phyloP scores from a whole-genome alignment of 2,113 vertebrate species.

The Aythya baeri region DNA sequence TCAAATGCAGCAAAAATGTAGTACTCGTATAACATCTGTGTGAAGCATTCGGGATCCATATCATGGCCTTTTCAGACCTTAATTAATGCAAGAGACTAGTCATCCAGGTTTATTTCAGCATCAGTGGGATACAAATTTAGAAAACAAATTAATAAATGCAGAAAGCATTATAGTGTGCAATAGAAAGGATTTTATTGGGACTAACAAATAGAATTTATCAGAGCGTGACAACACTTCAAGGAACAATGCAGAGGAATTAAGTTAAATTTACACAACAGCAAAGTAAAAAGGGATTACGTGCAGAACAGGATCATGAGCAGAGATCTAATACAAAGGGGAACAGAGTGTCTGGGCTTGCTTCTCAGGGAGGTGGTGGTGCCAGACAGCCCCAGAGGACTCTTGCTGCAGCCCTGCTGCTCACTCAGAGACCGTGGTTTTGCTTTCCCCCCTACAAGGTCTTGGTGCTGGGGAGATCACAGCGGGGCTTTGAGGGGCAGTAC shows the following conservation, averaged over 20 bases:
- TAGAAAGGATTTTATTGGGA: not conserved
- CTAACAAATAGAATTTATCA: not conserved
- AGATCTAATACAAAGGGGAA: too few relatives aligned
- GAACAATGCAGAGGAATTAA: not conserved
- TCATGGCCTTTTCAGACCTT: not conserved
- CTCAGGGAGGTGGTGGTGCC: accelerated
- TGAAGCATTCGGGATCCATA: not conserved
- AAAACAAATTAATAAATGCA: not conserved
- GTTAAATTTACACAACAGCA: not conserved
- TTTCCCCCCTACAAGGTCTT: not conserved
- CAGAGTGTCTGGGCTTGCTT: not conserved
- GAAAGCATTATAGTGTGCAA: not conserved
- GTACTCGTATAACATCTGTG: not conserved
- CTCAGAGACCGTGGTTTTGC: accelerated
- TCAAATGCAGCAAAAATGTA: not conserved
- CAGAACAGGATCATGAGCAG: not conserved
- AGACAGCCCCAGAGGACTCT: not conserved
- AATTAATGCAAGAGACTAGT: not conserved
- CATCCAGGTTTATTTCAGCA: not conserved
- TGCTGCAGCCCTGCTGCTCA: accelerated
- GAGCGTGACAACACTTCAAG: too few relatives aligned
- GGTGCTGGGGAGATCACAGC: not conserved
- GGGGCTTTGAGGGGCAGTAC: not conserved
- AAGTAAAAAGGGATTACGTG: not conserved
- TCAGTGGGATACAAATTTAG: not conserved